phyloP scores from a whole-genome alignment of 1,140 invertebrate species.

The Drosophila mauritiana region DNA sequence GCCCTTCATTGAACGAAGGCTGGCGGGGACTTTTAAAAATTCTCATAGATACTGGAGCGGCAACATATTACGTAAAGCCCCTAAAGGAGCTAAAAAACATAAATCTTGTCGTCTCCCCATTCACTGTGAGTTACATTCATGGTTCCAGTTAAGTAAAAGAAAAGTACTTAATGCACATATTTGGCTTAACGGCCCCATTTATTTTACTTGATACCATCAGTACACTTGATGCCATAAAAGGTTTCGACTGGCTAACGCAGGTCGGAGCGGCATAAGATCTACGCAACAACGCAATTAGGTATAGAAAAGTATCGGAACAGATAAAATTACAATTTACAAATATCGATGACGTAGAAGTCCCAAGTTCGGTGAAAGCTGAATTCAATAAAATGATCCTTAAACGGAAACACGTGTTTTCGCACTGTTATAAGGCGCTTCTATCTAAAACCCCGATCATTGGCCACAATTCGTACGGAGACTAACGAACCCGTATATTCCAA shows the following conservation, averaged over 20 bases:
- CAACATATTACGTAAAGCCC: background rate
- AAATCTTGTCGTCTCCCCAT: background rate
- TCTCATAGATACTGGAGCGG: background rate
- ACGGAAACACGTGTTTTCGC: background rate
- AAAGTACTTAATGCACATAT: background rate
- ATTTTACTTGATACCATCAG: background rate
- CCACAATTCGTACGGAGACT: too few species aligned
- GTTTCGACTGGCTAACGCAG: background rate
- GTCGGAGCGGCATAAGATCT: background rate
- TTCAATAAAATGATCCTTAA: background rate
- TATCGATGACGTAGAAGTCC: background rate
- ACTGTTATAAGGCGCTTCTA: background rate
- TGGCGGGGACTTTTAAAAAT: background rate
- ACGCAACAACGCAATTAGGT: background rate
- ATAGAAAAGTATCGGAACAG: background rate
- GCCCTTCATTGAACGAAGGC: background rate
- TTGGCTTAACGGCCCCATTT: background rate
- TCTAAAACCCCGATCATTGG: background rate
- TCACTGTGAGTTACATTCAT: background rate
- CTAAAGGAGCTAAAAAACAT: background rate
- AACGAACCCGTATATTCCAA: background rate
- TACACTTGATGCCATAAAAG: background rate
- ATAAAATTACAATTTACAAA: background rate
- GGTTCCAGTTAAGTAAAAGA: background rate
- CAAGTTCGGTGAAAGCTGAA: slow-evolving; percentile 1